Conservation (phyloP, 2,888 invertebrate genomes). For the Ornithoptera priamus region DNA sequence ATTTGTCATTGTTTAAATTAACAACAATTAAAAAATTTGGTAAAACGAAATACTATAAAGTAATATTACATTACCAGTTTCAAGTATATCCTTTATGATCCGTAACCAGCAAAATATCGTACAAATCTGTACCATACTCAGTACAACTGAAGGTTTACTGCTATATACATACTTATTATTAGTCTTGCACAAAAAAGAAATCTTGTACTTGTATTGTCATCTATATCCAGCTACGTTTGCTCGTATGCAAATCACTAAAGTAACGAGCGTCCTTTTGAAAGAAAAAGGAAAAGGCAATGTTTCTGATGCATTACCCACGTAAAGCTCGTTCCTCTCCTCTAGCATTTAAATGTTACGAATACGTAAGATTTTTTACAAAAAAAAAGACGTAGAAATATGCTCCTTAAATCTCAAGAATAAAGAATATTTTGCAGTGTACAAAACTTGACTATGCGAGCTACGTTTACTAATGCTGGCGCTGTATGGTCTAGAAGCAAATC, state of each 20-base stretch:
- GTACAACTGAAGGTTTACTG: too few species aligned
- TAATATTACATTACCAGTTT: background rate
- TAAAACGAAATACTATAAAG: background rate
- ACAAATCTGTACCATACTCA: too few species aligned
- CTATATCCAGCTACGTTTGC: background rate
- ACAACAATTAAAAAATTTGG: too few species aligned
- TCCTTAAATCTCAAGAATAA: background rate
- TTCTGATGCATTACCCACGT: slow-evolving; percentile 16
- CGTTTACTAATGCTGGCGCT: slow-evolving; percentile 7
- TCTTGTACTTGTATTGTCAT: too few species aligned
- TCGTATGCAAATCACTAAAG: background rate
- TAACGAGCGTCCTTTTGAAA: background rate
- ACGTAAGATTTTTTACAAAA: background rate
- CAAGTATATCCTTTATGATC: background rate
- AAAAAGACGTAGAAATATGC: background rate
- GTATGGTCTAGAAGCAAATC: slow-evolving; percentile 11
- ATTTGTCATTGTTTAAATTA: too few species aligned
- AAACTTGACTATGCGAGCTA: background rate
- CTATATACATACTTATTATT: too few species aligned
- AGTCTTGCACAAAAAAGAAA: too few species aligned
- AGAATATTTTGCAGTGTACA: background rate
- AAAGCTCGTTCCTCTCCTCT: background rate
- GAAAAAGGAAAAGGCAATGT: background rate
- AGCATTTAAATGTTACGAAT: background rate
- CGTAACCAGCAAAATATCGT: too few species aligned